Evolutionary conservation across 2,888 invertebrate genomes (phyloP), one percentile per base, ranked within the genome.

Genomic region (Pantelozetes paolii): DNA sequence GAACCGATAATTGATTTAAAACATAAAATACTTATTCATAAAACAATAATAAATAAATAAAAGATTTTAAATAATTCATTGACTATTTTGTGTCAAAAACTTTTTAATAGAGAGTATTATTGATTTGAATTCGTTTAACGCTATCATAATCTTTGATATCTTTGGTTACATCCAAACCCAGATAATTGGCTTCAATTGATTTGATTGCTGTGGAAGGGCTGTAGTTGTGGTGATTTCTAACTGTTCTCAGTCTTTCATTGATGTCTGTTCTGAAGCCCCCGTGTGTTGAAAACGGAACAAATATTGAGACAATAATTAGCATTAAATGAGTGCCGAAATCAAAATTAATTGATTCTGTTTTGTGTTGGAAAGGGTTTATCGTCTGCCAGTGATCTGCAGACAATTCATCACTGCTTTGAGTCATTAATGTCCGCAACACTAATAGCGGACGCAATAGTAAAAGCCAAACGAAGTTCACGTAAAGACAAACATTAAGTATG

Each of bases 211-310:
- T 69, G 1, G 45, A 26, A 0, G 40, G 26, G 20, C 45, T 20
- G 28, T 42, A 42, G 11, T 45, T 69, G 6, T 36, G 26, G 1
- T n/a, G 6, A 13, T 30, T 28, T 59, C 18, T 42, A 18, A 42
- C 20, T 45, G 20, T 42, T 45, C 36, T 26, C 15, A 45, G 15
- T 23, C 42, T 69, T 18, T 45, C 20, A 13, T 69, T 69, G 15
- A 69, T 69, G 40, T 69, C 69, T 15, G 69, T 69, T 26, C 69
- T 23, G 26, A 69, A 69, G 15, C 69, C 69, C 18, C 42, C 69
- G 73, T 59, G 71, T 70, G 62, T 88, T 26, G 85, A 83, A n/a
- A 87, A 86, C 81, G 85, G 78, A 11, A 78, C 72, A 32, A 78
- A 72, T 45, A 77, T 75, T 0, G 77, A 75, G 0, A 77, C 71